These are phyloP conservation scores for Cenopis cana DNA, from an alignment of 2,888 invertebrate genomes.

Conservation along the genomic window DNA sequence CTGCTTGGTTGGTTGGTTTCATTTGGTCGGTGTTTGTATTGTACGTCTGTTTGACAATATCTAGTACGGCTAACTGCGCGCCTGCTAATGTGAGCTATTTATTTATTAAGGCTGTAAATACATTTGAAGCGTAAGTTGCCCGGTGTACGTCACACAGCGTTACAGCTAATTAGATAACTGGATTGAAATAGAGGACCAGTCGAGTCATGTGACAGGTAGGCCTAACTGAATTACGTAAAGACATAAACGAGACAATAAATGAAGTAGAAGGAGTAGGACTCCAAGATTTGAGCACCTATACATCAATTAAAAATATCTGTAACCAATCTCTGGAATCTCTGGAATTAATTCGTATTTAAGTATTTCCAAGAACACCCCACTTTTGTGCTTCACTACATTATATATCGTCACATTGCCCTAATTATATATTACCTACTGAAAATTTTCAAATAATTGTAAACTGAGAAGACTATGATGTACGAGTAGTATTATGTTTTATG, in stretches of 20 bases:
- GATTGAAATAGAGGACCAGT: neutral
- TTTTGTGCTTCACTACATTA: no score
- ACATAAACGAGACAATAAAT: neutral
- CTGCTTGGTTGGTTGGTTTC: constrained; percentile 21
- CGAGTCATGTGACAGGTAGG: neutral
- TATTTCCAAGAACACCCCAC: no score
- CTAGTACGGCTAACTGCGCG: constrained; percentile 23
- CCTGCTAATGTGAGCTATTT: constrained; percentile 31
- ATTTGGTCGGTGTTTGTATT: constrained; percentile 34
- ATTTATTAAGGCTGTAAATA: constrained; percentile 29
- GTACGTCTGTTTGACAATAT: constrained; percentile 39
- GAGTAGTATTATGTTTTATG: no score
- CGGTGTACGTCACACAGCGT: constrained; percentile 17
- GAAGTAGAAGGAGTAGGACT: neutral
- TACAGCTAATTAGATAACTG: constrained; percentile 23
- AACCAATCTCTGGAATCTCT: no score
- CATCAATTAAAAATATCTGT: no score
- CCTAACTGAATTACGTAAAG: neutral
- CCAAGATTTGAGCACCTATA: no score
- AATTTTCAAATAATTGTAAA: no score
- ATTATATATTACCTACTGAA: no score
- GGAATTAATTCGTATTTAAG: no score
- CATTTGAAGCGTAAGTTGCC: constrained; percentile 24
- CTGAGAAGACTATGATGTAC: no score
- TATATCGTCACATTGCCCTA: no score